Percentiles rank a stretch among this genome's conserved stretches.
These are phyloP conservation scores for Notolepis coatsorum DNA, from an alignment of 2,797 vertebrate genomes.

Conservation along the genomic window DNA sequence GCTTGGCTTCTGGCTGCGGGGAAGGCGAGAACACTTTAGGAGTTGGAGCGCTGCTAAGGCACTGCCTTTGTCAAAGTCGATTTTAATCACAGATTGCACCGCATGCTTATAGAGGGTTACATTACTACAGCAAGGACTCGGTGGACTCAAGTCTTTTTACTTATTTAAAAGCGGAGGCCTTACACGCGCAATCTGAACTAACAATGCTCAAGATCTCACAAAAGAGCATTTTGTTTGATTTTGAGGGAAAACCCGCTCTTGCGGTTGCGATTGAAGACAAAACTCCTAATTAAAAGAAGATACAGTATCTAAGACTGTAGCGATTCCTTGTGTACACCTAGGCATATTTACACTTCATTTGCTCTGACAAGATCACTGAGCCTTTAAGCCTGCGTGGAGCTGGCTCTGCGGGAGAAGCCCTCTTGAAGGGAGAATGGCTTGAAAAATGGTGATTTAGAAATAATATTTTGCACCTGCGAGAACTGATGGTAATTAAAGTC, in stretches of 20 bases:
- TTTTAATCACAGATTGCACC: conserved; percentile 69
- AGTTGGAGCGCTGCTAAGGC: conserved; percentile 43
- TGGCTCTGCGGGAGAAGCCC: not conserved
- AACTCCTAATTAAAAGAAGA: conserved; percentile 17
- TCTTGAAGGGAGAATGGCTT: conserved; percentile 3
- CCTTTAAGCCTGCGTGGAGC: conserved; percentile 7
- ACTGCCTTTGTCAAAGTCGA: conserved; percentile 53
- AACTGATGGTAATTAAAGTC: no score
- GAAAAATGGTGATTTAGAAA: no score
- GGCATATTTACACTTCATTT: conserved; percentile 17
- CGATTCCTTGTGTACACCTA: conserved; percentile 17
- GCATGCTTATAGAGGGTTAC: conserved; percentile 41
- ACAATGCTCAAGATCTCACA: conserved; percentile 41
- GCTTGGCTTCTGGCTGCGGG: conserved; percentile 37
- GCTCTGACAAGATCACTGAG: conserved; percentile 11
- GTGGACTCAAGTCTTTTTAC: conserved; percentile 42
- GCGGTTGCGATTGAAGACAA: conserved; percentile 28
- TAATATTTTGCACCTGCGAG: no score
- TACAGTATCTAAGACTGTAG: conserved; percentile 1
- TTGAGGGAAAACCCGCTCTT: conserved; percentile 19
- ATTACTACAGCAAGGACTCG: conserved; percentile 23
- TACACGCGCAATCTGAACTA: conserved; percentile 31
- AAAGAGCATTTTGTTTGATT: conserved; percentile 16
- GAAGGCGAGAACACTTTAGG: conserved; percentile 23
- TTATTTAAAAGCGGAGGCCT: conserved; percentile 51